Evolutionary conservation across 2,888 invertebrate species (phyloP).

Genomic region (Lobophora halterata): DNA sequence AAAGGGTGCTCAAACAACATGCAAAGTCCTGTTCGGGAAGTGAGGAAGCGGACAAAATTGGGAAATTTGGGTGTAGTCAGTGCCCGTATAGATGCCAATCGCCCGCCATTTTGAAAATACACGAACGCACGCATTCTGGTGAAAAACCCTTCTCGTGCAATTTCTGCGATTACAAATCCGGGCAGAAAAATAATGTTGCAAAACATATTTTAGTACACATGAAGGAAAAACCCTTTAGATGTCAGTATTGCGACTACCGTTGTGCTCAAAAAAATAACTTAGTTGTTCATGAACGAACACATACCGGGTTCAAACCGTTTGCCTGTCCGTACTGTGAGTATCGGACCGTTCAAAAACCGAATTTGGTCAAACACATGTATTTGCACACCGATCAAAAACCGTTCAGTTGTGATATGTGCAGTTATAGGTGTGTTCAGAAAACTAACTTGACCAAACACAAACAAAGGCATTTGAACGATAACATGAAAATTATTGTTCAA

Average conservation of each 20-base stretch:
- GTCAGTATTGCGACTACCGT: slow-evolving; percentile 74
- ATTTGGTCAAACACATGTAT: slow-evolving; percentile 77
- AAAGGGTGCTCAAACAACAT: slow-evolving; percentile 64
- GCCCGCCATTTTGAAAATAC: slow-evolving; percentile 74
- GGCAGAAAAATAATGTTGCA: slow-evolving; percentile 75
- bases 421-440: slow-evolving; percentile 73
- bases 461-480: slow-evolving; percentile 68
- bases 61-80: slow-evolving; percentile 66
- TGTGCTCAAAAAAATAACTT: slow-evolving; percentile 77
- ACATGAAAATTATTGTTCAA: slow-evolving; percentile 46
- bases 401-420: slow-evolving; percentile 72
- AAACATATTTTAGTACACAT: slow-evolving; percentile 77
- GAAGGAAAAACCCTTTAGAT: slow-evolving; percentile 74
- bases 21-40: slow-evolving; percentile 51
- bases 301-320: slow-evolving; percentile 76
- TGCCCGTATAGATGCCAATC: slow-evolving; percentile 75
- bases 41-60: slow-evolving; percentile 51
- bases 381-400: slow-evolving; percentile 75
- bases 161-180: slow-evolving; percentile 74
- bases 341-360: slow-evolving; percentile 74
- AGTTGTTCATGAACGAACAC: slow-evolving; percentile 73
- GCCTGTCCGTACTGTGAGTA: slow-evolving; percentile 75
- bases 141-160: slow-evolving; percentile 74
- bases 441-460: slow-evolving; percentile 75
- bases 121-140: slow-evolving; percentile 72